Evolutionary conservation across 2,888 invertebrate genomes (phyloP), one percentile per base, ranked within the genome.

Genomic region (Tetheella fluctuosa): DNA sequence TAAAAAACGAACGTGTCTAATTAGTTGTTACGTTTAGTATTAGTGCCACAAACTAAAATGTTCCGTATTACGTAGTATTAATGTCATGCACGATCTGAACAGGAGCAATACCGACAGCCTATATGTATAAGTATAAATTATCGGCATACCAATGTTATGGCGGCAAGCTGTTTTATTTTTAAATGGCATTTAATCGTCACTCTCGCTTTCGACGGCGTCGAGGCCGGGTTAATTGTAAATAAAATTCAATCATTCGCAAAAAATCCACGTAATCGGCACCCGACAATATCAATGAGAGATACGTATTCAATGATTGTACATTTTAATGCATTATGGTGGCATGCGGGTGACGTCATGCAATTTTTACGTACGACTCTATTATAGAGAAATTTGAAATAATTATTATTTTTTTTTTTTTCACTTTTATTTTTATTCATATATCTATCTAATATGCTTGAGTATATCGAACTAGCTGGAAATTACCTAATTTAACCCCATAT

Each of bases 221-320:
- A 83, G 85, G 85, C 83, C 85, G 87, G 80, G 88, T 90, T 93
- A 91, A 91, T 93, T 92, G 91, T 92, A 91, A 92, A 93, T 93
- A 92, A 91, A 92, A 93, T 91, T 90, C 90, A 89, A 91, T 92
- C 90, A 92, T 89, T 91, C 87, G 91, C 86, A 90, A 92, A 92
- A 92, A 93, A 90, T 81, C 77, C 83, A 77, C 83, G 89, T 89
- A 91, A 91, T 91, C 88, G 88, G 79, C 83, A 77, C 77, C 80
- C 86, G 85, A 83, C 87, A 86, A 85, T 87, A 89, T 88, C 90
- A 90, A 88, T 88, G 91, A 89, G 87, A 83, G 84, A 83, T 84
- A 74, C 81, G 79, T 73, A 72, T 68, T 69, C 81, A 74, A 71
- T 70, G 76, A 68, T 71, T 77, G 79, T 77, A 74, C 72, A 73